phyloP scores from a whole-genome alignment of 2,888 invertebrate genomes.

The Pachliopta kotzebuea region DNA sequence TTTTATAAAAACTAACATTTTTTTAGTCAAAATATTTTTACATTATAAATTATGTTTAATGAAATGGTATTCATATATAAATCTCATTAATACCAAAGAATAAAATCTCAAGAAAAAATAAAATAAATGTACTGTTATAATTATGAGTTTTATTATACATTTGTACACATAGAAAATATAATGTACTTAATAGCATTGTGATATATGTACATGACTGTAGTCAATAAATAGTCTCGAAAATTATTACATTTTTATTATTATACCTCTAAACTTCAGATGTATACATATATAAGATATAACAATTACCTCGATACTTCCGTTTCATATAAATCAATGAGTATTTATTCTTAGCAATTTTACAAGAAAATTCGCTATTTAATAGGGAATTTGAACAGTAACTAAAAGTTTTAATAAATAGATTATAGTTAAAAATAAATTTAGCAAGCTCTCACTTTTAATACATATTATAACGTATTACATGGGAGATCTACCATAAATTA shows the following conservation, averaged over 20 bases:
- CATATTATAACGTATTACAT: background rate
- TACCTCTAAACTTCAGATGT: slow-evolving; percentile 44
- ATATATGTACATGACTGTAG: slow-evolving; percentile 67
- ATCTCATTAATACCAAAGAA: slow-evolving; percentile 24
- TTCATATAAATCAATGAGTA: slow-evolving; percentile 52
- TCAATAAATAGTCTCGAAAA: slow-evolving; percentile 71
- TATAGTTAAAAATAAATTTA: slow-evolving; percentile 16
- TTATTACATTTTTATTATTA: slow-evolving; percentile 53
- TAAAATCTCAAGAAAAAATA: slow-evolving; percentile 4
- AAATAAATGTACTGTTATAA: slow-evolving; percentile 6
- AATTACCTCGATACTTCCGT: slow-evolving; percentile 30
- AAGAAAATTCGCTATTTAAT: slow-evolving; percentile 51
- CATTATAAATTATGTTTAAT: background rate
- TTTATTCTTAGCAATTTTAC: slow-evolving; percentile 39
- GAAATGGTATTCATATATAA: background rate
- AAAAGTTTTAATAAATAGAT: slow-evolving; percentile 21
- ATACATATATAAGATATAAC: slow-evolving; percentile 30
- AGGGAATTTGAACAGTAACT: slow-evolving; percentile 40
- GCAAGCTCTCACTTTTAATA: slow-evolving; percentile 17
- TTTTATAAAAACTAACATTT: too few species aligned
- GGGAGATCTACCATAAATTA: background rate
- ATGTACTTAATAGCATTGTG: slow-evolving; percentile 61
- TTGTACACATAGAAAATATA: slow-evolving; percentile 72
- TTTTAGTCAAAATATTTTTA: background rate
- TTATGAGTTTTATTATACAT: slow-evolving; percentile 66